These are phyloP conservation scores for Dryobotodes eremita DNA, from an alignment of 2,888 invertebrate species.

Conservation along the genomic window DNA sequence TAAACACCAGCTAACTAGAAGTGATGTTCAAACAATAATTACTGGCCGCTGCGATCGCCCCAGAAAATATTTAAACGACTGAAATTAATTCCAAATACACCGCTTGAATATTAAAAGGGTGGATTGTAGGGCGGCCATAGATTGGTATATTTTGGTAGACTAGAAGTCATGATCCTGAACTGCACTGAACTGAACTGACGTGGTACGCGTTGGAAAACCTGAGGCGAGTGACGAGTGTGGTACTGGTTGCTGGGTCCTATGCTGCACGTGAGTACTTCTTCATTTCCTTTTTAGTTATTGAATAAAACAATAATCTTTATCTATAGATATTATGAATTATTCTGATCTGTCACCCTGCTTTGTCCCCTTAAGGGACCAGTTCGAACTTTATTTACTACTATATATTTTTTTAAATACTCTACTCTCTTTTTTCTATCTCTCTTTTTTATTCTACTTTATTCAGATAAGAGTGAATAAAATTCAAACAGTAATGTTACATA, in stretches of 20 bases:
- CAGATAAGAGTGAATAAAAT: too few relatives aligned
- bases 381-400: too few relatives aligned
- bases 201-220: not conserved
- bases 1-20: conserved; percentile 69
- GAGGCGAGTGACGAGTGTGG: not conserved
- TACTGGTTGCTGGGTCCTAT: not conserved
- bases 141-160: not conserved
- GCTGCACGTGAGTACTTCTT: not conserved
- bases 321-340: not conserved
- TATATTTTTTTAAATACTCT: too few relatives aligned
- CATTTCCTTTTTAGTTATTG: not conserved
- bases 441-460: too few relatives aligned
- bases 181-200: too few relatives aligned
- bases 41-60: conserved; percentile 69
- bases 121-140: conserved; percentile 73
- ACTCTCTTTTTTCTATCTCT: too few relatives aligned
- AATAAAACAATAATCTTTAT: not conserved
- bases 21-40: conserved; percentile 83
- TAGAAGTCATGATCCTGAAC: not conserved
- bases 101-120: conserved; percentile 84
- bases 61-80: conserved; percentile 83
- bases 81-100: conserved; percentile 86
- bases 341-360: too few relatives aligned
- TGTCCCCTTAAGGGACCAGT: too few relatives aligned
- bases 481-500: too few relatives aligned